These are phyloP conservation scores for Epinotia nisella DNA, from an alignment of 2,888 invertebrate genomes.

Conservation along the genomic window DNA sequence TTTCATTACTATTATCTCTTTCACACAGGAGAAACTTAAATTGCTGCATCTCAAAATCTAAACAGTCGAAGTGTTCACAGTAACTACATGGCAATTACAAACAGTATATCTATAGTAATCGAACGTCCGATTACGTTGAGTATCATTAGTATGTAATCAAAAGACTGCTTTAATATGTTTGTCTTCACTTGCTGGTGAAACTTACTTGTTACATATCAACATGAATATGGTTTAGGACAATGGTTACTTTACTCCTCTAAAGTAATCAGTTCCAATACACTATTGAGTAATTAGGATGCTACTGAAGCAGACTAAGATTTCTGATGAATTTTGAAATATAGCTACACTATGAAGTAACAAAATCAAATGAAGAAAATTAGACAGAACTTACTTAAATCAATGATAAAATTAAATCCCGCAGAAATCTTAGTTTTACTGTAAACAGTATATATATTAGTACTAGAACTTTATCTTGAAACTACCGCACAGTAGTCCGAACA, in stretches of 20 bases:
- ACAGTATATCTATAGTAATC: neutral
- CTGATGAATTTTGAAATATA: neutral
- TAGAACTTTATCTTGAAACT: neutral
- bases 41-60: neutral
- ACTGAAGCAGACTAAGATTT: neutral
- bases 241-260: neutral
- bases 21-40: neutral
- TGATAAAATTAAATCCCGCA: constrained; percentile 2
- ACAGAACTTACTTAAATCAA: neutral
- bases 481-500: neutral
- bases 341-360: constrained; percentile 1
- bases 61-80: neutral
- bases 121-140: neutral
- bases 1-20: neutral
- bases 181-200: neutral
- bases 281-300: constrained; percentile 4
- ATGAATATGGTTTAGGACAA: neutral
- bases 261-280: constrained; percentile 2
- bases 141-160: neutral
- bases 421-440: constrained; percentile 3
- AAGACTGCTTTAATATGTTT: neutral
- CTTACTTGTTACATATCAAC: neutral
- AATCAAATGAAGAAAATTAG: neutral
- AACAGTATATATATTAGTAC: constrained; percentile 11
- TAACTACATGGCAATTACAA: neutral